These are phyloP conservation scores for Acanthosepion esculentum DNA, from an alignment of 2,888 invertebrate species.

Conservation along the genomic window DNA sequence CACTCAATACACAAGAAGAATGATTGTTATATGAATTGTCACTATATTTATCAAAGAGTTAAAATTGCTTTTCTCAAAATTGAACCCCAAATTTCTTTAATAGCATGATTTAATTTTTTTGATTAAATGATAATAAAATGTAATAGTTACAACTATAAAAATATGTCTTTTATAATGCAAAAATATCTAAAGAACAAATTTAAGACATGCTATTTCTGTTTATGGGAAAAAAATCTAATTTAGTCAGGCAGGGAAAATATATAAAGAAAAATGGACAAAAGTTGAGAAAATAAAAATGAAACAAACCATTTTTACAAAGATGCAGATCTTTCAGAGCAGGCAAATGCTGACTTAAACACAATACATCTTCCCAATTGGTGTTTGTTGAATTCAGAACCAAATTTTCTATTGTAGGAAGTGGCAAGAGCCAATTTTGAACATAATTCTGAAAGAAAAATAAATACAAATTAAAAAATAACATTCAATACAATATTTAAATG, in stretches of 20 bases:
- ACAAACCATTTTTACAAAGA: constrained; percentile 67
- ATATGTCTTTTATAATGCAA: not conserved
- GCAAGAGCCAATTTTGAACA: constrained; percentile 74
- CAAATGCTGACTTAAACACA: constrained; percentile 57
- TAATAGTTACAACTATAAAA: not conserved
- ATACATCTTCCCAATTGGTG: constrained; percentile 84
- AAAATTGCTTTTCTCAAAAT: no score
- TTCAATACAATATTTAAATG: not conserved
- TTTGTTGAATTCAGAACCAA: constrained; percentile 81
- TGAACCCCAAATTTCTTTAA: no score
- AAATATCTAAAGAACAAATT: not conserved
- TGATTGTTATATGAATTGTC: no score
- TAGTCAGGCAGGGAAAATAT: not conserved
- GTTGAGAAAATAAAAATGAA: not conserved
- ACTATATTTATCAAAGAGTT: no score
- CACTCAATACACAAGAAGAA: no score
- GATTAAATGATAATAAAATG: not conserved
- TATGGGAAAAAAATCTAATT: no score
- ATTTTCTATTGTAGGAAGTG: constrained; percentile 80
- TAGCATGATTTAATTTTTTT: not conserved
- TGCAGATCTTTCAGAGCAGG: constrained; percentile 65
- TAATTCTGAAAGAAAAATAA: constrained; percentile 75
- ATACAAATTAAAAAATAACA: not conserved
- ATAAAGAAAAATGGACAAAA: not conserved
- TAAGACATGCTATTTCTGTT: no score